Percentiles rank a stretch among this genome's conserved stretches.
Conservation (phyloP, 2,113 vertebrate genomes). For the Stegostoma tigrinum region DNA sequence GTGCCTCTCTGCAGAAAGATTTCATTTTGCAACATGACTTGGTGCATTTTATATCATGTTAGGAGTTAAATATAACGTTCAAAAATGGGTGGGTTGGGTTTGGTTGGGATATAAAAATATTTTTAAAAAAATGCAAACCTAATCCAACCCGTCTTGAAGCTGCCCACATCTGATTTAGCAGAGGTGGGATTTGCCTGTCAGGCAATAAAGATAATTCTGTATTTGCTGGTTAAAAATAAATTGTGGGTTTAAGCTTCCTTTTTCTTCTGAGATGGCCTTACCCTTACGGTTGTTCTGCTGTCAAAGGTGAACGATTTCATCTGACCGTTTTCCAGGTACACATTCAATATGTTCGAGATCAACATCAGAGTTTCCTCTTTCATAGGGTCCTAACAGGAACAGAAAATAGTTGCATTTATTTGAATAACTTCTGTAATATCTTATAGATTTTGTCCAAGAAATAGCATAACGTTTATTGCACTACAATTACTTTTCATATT, state of each 20-base stretch:
- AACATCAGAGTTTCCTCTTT: conserved; percentile 95
- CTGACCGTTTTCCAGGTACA: conserved; percentile 97
- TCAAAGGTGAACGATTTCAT: conserved; percentile 98
- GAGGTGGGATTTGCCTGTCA: not conserved
- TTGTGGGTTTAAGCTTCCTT: not conserved
- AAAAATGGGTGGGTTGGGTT: not conserved
- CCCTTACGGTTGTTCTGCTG: conserved; percentile 94
- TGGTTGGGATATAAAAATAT: not conserved
- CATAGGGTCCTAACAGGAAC: conserved; percentile 78
- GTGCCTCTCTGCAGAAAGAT: not conserved
- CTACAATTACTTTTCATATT: not conserved
- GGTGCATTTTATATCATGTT: not conserved
- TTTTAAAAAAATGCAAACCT: not conserved
- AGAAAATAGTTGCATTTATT: not conserved
- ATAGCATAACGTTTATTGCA: not conserved
- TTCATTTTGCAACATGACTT: not conserved
- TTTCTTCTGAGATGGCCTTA: conserved; percentile 43
- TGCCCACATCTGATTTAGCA: not conserved
- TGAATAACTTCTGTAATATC: not conserved
- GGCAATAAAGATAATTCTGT: not conserved
- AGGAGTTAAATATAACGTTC: not conserved
- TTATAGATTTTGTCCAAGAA: not conserved
- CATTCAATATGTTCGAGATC: conserved; percentile 95
- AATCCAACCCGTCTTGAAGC: not conserved
- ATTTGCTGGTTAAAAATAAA: not conserved